These are phyloP conservation scores for Agrochola macilenta DNA, from an alignment of 2,888 invertebrate species.

Conservation along the genomic window DNA sequence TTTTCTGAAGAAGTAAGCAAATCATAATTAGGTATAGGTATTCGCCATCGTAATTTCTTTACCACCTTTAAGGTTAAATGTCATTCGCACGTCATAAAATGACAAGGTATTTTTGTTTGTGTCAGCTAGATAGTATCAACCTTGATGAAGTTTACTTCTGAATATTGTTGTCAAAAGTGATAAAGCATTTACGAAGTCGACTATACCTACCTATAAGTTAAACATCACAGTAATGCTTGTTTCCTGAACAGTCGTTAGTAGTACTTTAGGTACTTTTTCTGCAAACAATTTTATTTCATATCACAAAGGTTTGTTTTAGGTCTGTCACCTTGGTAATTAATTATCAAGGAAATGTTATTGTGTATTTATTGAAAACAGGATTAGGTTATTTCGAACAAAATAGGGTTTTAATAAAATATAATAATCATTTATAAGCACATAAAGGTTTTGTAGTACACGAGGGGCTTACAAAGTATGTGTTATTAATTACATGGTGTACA, in stretches of 20 bases:
- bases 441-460: background rate
- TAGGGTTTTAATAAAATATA: background rate
- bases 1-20: background rate
- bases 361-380: background rate
- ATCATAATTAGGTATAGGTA: background rate
- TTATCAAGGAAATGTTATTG: background rate
- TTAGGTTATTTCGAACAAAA: background rate
- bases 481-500: background rate
- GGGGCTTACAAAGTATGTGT: background rate
- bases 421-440: background rate
- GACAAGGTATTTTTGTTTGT: background rate
- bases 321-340: constrained; percentile 3
- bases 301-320: constrained; percentile 1
- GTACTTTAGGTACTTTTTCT: background rate
- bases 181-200: background rate
- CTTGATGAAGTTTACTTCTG: background rate
- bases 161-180: background rate
- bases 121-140: background rate
- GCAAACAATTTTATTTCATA: background rate
- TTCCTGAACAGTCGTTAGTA: background rate
- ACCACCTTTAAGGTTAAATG: background rate
- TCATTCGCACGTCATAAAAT: background rate
- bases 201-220: too few species aligned
- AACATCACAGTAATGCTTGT: background rate
- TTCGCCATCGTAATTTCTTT: background rate